Evolutionary conservation across 2,797 vertebrate genomes (phyloP).

Genomic region (Microctenopoma lineatum): DNA sequence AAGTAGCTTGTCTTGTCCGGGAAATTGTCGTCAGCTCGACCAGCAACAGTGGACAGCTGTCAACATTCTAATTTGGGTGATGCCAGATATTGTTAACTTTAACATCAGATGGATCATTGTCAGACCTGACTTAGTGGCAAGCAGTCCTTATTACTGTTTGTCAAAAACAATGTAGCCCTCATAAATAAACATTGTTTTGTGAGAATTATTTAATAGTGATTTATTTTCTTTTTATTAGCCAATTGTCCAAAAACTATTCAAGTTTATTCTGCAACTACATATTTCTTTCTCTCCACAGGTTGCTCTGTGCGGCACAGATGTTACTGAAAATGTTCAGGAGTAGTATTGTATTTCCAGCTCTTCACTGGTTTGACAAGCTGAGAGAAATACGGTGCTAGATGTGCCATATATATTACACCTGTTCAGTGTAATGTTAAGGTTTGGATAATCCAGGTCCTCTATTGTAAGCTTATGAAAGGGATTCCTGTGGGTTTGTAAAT

Average conservation of each 20-base stretch:
- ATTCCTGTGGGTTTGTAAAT: conserved; percentile 55
- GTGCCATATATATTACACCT: conserved; percentile 24
- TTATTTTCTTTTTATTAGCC: background rate
- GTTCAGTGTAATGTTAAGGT: conserved; percentile 10
- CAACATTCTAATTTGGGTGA: conserved; percentile 37
- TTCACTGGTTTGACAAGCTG: background rate
- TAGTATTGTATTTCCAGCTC: conserved; percentile 12
- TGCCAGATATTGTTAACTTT: conserved; percentile 22
- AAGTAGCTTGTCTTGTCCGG: conserved; percentile 29
- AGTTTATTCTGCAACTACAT: conserved; percentile 5
- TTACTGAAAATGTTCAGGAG: conserved; percentile 7
- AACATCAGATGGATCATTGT: conserved; percentile 6
- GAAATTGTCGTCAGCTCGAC: conserved; percentile 33
- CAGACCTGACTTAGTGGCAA: background rate
- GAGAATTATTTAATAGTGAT: conserved; percentile 1
- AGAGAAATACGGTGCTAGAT: conserved; percentile 6
- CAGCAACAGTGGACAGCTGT: conserved; percentile 32
- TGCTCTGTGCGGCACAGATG: background rate
- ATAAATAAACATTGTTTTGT: background rate
- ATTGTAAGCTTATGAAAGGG: conserved; percentile 27
- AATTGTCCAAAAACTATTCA: conserved; percentile 9
- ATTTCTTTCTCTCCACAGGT: background rate
- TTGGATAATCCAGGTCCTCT: conserved; percentile 14
- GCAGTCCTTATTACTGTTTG: conserved; percentile 10
- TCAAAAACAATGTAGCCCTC: conserved; percentile 1